These are phyloP conservation scores for Sebastes aleutianus DNA, from an alignment of 2,797 vertebrate species.

Conservation along the genomic window DNA sequence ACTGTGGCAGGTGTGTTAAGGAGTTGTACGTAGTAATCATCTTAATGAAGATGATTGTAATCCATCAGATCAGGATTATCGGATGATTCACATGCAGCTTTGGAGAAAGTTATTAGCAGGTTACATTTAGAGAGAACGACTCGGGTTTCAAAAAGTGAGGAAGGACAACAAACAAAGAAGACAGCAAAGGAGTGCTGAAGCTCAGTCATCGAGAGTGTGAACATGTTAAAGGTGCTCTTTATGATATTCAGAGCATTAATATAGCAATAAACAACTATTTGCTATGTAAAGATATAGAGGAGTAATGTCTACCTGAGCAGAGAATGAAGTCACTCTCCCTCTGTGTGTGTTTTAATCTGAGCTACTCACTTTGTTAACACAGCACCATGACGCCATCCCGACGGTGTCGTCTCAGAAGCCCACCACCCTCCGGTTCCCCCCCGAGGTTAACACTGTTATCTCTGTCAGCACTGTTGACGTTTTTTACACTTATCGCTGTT, in stretches of 20 bases:
- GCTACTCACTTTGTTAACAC: no score
- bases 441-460: no score
- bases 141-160: not conserved
- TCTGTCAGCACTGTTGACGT: no score
- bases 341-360: no score
- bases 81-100: not conserved
- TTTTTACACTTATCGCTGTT: no score
- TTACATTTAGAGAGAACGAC: not conserved
- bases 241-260: accelerated
- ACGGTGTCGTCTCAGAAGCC: no score
- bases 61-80: not conserved
- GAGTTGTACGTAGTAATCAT: not conserved
- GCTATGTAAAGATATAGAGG: no score
- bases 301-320: no score
- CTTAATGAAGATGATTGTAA: not conserved
- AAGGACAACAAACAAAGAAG: not conserved
- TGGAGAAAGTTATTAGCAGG: not conserved
- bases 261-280: no score
- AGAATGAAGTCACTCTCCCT: no score
- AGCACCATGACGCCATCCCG: no score
- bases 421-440: not conserved
- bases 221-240: not conserved
- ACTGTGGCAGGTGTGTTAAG: not conserved
- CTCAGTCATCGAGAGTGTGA: not conserved
- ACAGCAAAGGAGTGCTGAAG: not conserved